phyloP scores from a whole-genome alignment of 2,797 vertebrate species.

The Coregonus suidteri region DNA sequence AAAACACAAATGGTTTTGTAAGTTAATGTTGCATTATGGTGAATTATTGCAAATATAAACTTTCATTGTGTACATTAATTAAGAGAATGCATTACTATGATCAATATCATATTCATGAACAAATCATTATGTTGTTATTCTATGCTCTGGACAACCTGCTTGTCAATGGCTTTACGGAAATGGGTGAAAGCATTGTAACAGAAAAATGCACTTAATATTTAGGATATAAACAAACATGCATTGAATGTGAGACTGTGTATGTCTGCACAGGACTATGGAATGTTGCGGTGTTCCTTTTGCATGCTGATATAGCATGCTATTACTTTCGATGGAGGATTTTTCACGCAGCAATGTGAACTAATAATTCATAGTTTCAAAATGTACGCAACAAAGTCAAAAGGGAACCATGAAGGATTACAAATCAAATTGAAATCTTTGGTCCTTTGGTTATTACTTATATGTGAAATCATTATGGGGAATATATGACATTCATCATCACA shows the following conservation, averaged over 20 bases:
- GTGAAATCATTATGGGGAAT: background rate
- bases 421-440: slow-evolving; percentile 61
- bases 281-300: slow-evolving; percentile 22
- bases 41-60: slow-evolving; percentile 22
- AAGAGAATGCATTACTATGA: slow-evolving; percentile 16
- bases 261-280: slow-evolving; percentile 18
- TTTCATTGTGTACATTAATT: slow-evolving; percentile 20
- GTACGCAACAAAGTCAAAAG: slow-evolving; percentile 13
- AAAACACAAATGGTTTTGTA: slow-evolving; percentile 24
- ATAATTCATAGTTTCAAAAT: slow-evolving; percentile 21
- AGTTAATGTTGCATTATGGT: slow-evolving; percentile 17
- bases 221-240: slow-evolving; percentile 67
- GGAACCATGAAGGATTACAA: slow-evolving; percentile 40
- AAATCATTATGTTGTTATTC: slow-evolving; percentile 9
- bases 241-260: slow-evolving; percentile 38
- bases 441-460: slow-evolving; percentile 42
- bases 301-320: slow-evolving; percentile 50
- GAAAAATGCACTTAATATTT: slow-evolving; percentile 17
- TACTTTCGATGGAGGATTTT: slow-evolving; percentile 21
- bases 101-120: slow-evolving; percentile 19
- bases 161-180: slow-evolving; percentile 14
- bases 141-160: slow-evolving; percentile 7
- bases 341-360: slow-evolving; percentile 1
- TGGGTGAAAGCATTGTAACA: slow-evolving; percentile 40
- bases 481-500: background rate